Percentiles rank a stretch among this genome's conserved stretches.
phyloP scores from a whole-genome alignment of 2,113 vertebrate genomes.

The Falcunculus frontatus region DNA sequence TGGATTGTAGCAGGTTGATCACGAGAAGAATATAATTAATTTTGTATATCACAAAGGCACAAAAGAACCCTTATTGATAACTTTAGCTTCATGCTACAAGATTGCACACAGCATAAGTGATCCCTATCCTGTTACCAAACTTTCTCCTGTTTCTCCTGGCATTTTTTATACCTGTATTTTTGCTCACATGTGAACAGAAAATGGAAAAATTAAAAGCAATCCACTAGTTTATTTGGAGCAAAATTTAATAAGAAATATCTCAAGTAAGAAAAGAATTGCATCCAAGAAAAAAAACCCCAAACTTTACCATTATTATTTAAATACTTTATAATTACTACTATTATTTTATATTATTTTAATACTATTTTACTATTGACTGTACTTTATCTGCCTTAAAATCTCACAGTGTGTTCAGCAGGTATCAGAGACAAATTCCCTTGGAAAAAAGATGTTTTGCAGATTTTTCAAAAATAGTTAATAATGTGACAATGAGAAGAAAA shows the following conservation, averaged over 20 bases:
- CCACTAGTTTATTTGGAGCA: not conserved
- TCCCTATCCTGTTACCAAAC: not conserved
- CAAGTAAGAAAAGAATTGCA: not conserved
- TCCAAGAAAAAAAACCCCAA: not conserved
- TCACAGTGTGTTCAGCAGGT: not conserved
- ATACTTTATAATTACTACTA: not conserved
- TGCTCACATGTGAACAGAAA: not conserved
- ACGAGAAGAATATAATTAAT: not conserved
- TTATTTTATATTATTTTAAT: too few relatives aligned
- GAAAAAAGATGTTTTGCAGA: not conserved
- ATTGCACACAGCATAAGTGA: not conserved
- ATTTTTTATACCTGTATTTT: not conserved
- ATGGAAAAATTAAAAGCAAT: not conserved
- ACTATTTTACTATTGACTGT: not conserved
- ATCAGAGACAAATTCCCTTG: not conserved
- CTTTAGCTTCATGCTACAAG: not conserved
- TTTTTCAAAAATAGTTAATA: not conserved
- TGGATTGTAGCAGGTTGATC: not conserved
- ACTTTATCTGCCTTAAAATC: not conserved
- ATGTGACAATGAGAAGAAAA: not conserved
- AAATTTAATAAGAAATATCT: not conserved
- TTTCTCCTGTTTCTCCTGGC: not conserved
- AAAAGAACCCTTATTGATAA: not conserved
- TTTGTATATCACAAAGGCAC: not conserved
- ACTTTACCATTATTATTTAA: not conserved